A percentile compares a stretch with the other conserved stretches of the same genome.
These are phyloP conservation scores for Chlorodrepanis virens DNA, from an alignment of 2,113 vertebrate genomes.

Conservation along the genomic window DNA sequence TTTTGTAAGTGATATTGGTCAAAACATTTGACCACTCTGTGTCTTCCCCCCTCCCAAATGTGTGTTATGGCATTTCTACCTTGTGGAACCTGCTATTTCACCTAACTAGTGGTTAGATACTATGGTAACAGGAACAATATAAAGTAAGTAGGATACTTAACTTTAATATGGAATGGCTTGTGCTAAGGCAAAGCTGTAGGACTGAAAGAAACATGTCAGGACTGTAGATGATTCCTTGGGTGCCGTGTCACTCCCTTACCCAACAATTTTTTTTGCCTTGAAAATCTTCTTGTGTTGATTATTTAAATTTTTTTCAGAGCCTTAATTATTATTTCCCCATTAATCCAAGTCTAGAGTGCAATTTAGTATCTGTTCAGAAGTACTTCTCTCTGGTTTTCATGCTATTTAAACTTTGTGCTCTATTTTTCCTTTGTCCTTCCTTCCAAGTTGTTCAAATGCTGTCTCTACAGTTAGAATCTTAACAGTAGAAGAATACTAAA, in stretches of 20 bases:
- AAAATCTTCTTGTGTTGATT: neutral
- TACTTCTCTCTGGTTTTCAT: neutral
- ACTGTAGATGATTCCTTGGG: neutral
- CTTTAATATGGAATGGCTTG: neutral
- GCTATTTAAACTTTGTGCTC: neutral
- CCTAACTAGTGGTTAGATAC: neutral
- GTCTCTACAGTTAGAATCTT: neutral
- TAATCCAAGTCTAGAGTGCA: neutral
- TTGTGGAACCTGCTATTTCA: neutral
- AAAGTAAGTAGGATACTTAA: constrained; percentile 24
- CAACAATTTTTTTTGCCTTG: neutral
- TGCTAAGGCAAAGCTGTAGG: neutral
- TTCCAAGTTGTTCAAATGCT: neutral
- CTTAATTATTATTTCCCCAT: neutral
- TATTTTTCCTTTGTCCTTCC: neutral
- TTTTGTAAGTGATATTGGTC: neutral
- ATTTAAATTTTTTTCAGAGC: neutral
- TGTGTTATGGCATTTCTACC: neutral
- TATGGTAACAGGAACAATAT: neutral
- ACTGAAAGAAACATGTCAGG: neutral
- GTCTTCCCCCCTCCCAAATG: neutral
- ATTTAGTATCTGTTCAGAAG: neutral
- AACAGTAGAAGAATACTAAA: neutral
- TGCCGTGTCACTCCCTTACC: neutral
- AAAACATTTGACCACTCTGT: neutral